phyloP scores from a whole-genome alignment of 2,888 invertebrate species.

The Penaeus monodon region DNA sequence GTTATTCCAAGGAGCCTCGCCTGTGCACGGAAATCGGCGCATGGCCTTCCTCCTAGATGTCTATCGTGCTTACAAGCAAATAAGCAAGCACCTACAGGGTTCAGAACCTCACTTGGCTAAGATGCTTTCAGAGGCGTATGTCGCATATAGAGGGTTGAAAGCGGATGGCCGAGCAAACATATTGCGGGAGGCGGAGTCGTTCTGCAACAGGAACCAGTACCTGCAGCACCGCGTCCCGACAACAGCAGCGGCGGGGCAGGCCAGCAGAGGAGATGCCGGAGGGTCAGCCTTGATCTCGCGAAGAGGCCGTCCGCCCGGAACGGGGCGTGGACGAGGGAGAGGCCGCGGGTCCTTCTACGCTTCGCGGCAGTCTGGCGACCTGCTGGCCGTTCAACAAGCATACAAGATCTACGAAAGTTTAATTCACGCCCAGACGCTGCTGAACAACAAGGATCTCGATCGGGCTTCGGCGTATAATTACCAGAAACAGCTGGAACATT shows the following conservation, averaged over 20 bases:
- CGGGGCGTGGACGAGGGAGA: constrained; percentile 36
- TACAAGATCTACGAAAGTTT: constrained; percentile 62
- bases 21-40: constrained; percentile 66
- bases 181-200: constrained; percentile 57
- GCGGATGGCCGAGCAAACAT: constrained; percentile 46
- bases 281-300: constrained; percentile 10
- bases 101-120: constrained; percentile 58
- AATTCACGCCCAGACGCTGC: constrained; percentile 39
- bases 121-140: constrained; percentile 51
- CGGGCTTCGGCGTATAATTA: constrained; percentile 19
- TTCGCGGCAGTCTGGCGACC: not conserved
- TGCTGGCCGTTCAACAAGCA: constrained; percentile 53
- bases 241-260: not conserved
- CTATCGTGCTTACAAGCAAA: constrained; percentile 69
- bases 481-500: constrained; percentile 52
- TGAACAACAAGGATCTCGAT: constrained; percentile 48
- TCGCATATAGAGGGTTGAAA: constrained; percentile 36
- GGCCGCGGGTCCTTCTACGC: constrained; percentile 41
- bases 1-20: constrained; percentile 65
- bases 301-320: constrained; percentile 42
- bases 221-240: constrained; percentile 31
- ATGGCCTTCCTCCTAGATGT: constrained; percentile 73
- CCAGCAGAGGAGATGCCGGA: not conserved
- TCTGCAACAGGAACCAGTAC: constrained; percentile 51
- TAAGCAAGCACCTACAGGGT: constrained; percentile 55